Percentiles rank a stretch among this genome's conserved stretches.
Evolutionary conservation across 2,797 vertebrate species (phyloP).

Genomic region (Delichon dasypus): DNA sequence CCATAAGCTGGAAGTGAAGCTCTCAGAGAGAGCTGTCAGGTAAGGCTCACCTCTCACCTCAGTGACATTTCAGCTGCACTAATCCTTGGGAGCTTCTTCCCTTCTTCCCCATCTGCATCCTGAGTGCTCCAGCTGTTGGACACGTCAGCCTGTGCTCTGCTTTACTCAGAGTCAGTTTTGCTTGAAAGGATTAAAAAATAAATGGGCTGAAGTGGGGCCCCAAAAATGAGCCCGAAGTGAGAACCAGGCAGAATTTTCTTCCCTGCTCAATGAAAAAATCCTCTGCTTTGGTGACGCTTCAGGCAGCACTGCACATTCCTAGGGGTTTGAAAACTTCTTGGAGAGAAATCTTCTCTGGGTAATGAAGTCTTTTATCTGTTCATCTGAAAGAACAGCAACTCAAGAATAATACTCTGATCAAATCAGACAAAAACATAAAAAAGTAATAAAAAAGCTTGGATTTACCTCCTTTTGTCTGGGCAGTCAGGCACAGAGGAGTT

Average conservation of each 20-base stretch:
- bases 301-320: background rate
- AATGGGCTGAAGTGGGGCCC: background rate
- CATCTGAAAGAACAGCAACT: background rate
- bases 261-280: background rate
- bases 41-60: conserved; percentile 60
- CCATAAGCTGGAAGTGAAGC: conserved; percentile 90
- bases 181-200: background rate
- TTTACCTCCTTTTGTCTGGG: background rate
- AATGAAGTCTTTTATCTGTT: background rate
- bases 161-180: background rate
- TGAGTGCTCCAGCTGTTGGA: background rate
- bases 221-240: background rate
- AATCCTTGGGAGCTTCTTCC: background rate
- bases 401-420: background rate
- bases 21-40: conserved; percentile 90
- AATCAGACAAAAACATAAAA: background rate
- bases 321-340: background rate
- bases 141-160: background rate
- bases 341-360: background rate
- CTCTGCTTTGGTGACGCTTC: background rate
- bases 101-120: background rate
- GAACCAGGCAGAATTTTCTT: background rate
- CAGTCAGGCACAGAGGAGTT: background rate
- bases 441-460: background rate
- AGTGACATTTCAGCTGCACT: background rate